Percentiles rank a stretch among this genome's conserved stretches.
Evolutionary conservation across 2,113 vertebrate genomes (phyloP).

Genomic region (Misgurnus mizolepis): DNA sequence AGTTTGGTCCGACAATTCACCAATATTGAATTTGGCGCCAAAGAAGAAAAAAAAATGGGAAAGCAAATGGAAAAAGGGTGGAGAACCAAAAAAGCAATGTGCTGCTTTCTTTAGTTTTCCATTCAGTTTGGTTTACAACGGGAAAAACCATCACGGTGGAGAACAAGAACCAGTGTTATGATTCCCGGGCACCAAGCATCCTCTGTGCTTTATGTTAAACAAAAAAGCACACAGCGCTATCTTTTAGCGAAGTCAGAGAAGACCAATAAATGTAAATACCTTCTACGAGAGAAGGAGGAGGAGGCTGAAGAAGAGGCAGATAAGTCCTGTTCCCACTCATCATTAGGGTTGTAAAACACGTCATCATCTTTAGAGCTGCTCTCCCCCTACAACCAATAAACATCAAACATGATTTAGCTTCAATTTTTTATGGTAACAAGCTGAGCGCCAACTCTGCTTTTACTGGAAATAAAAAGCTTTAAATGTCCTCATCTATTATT

Average conservation of each 20-base stretch:
- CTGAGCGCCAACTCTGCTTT: constrained; percentile 51
- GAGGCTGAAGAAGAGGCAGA: constrained; percentile 67
- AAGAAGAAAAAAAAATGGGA: constrained; percentile 55
- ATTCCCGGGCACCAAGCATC: not conserved
- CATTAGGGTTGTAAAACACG: constrained; percentile 88
- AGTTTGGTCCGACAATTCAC: constrained; percentile 40
- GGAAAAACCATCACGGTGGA: constrained; percentile 14
- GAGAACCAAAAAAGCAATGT: not conserved
- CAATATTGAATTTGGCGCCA: constrained; percentile 61
- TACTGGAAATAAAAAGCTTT: constrained; percentile 29
- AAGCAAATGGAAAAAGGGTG: constrained; percentile 14
- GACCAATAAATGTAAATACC: constrained; percentile 72
- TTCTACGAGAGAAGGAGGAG: constrained; percentile 84
- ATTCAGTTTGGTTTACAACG: constrained; percentile 13
- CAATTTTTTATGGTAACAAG: constrained; percentile 63
- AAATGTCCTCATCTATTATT: not conserved
- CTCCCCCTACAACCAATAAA: constrained; percentile 74
- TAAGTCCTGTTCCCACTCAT: constrained; percentile 95
- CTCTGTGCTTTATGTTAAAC: not conserved
- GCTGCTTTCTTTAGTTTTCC: not conserved
- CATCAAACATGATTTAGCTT: constrained; percentile 62
- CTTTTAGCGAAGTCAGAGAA: not conserved
- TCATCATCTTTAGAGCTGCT: constrained; percentile 78
- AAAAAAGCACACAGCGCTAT: not conserved
- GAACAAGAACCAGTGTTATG: not conserved